Percentiles rank a stretch among this genome's conserved stretches.
phyloP scores from a whole-genome alignment of 2,797 vertebrate genomes.

The Intellagama lesueurii region DNA sequence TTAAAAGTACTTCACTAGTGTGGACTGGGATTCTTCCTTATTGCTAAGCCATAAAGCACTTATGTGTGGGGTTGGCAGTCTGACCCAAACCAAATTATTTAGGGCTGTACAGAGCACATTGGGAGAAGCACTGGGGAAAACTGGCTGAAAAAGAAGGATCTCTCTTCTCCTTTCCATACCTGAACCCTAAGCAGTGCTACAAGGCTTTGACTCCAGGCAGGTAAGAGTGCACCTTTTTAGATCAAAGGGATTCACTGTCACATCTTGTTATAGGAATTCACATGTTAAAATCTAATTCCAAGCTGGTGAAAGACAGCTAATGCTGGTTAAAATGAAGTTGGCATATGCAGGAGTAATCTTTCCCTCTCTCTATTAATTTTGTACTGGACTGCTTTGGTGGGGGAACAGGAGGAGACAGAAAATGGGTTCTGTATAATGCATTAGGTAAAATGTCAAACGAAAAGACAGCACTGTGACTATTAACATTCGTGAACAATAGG shows the following conservation, averaged over 20 bases:
- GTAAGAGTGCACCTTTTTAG: no score
- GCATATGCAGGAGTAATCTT: constrained; percentile 39
- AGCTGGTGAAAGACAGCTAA: background rate
- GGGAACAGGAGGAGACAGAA: background rate
- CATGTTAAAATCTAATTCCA: background rate
- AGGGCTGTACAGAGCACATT: background rate
- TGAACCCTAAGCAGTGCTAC: no score
- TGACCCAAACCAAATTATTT: background rate
- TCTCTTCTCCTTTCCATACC: no score
- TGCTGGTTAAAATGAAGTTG: constrained; percentile 46
- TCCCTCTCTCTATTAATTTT: constrained; percentile 48
- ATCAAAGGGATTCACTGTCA: background rate
- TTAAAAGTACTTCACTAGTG: background rate
- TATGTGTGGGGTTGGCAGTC: background rate
- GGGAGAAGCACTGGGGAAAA: background rate
- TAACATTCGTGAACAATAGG: constrained; percentile 54
- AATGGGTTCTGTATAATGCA: constrained; percentile 58
- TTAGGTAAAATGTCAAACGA: constrained; percentile 64
- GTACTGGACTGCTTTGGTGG: constrained; percentile 39
- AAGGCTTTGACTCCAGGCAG: no score
- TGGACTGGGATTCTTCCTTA: background rate
- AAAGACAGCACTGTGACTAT: constrained; percentile 48
- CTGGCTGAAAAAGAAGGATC: no score
- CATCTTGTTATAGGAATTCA: background rate
- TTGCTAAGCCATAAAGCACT: background rate